Evolutionary conservation across 2,888 invertebrate species (phyloP), one percentile per base, ranked within the genome.

Genomic region (Ashinkailepas kermadecensis): DNA sequence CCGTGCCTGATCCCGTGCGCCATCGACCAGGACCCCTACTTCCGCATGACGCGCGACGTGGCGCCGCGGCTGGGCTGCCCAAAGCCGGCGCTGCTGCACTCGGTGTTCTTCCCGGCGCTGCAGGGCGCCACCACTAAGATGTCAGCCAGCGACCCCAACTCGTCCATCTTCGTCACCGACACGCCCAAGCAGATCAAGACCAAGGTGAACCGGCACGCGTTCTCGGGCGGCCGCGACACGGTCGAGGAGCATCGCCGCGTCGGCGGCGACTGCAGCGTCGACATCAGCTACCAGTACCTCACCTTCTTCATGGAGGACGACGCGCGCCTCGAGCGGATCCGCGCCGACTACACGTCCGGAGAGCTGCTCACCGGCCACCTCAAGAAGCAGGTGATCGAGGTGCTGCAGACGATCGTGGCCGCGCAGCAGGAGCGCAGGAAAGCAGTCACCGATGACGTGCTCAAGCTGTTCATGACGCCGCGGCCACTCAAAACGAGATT

Each of bases 21-120:
- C 13, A 99, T 99, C 85, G 99, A 99, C 90, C 99, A 91, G 91
- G 99, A 99, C 89, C 99, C 99, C 0, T 99, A 99, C 88, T 99
- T 99, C 89, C 91, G 99, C 62, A 97, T 99, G 98, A 94, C 97
- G 0, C 91, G 99, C 81, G 99, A 99, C 89, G 97, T 98, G n/a
- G 96, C 98, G 0, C 96, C 98, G 0, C 91, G 93, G 18, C 89
- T 99, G 21, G 94, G 95, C 85, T 90, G 92, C 88, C 92, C 92
- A 23, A 96, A 99, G 88, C 96, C 99, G 81, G 91, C 97, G 9
- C 88, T 96, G 78, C 87, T 95, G 59, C 96, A 96, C 87, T 93
- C 95, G 23, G 90, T 92, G 83, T 97, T 99, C 91, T 93, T 97
- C 84, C 97, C 97, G 0, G 95, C 97, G 0, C 88, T 99, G 80